phyloP scores from a whole-genome alignment of 2,113 vertebrate genomes.

The Morone chrysops region DNA sequence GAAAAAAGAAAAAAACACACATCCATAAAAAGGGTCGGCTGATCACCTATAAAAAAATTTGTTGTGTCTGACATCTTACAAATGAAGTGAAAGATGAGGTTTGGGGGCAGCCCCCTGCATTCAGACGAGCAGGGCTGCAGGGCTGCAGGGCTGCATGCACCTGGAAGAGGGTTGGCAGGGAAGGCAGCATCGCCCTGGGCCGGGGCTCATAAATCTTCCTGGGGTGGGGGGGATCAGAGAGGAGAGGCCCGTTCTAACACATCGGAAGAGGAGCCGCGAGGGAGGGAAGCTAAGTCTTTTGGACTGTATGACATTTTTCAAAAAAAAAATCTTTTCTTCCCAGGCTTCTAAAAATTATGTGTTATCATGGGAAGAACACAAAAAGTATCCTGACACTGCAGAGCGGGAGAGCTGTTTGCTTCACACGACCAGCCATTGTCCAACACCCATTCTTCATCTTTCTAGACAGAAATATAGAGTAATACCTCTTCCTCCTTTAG shows the following conservation, averaged over 20 bases:
- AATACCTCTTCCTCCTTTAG: not conserved
- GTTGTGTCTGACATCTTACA: conserved; percentile 79
- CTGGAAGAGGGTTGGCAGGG: conserved; percentile 78
- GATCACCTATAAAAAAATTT: conserved; percentile 69
- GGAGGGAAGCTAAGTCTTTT: conserved; percentile 44
- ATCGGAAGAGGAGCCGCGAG: conserved; percentile 63
- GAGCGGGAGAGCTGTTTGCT: not conserved
- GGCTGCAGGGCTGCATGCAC: conserved; percentile 79
- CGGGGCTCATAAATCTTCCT: conserved; percentile 77
- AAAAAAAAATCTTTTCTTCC: conserved; percentile 26
- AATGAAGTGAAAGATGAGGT: conserved; percentile 73
- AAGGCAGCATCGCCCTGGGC: conserved; percentile 71
- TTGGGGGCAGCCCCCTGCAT: conserved; percentile 40
- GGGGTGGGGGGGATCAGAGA: conserved; percentile 47
- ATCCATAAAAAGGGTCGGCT: conserved; percentile 17
- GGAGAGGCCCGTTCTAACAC: conserved; percentile 74
- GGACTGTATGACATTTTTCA: conserved; percentile 43
- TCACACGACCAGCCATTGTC: conserved; percentile 5
- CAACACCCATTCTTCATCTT: conserved; percentile 13
- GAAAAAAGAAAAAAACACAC: conserved; percentile 33
- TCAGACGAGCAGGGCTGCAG: conserved; percentile 65
- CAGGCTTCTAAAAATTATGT: conserved; percentile 20
- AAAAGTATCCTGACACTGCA: conserved; percentile 1
- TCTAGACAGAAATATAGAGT: conserved; percentile 4
- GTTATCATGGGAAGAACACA: conserved; percentile 21